Percentiles rank a stretch among this genome's conserved stretches.
Conservation (phyloP, 2,797 vertebrate species). For the Brachymystax lenok region DNA sequence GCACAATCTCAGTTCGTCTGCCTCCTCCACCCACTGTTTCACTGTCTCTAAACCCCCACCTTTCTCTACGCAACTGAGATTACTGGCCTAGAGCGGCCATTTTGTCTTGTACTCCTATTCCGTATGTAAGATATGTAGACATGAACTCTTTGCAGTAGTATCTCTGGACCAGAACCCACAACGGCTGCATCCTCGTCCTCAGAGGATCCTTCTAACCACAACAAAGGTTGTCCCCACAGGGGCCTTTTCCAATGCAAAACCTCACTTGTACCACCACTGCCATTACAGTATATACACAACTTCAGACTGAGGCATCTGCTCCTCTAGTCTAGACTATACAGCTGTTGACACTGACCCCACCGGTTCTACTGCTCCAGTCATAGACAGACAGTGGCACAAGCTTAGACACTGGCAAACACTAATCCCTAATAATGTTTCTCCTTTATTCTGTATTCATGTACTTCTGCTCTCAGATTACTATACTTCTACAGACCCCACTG, state of each 20-base stretch:
- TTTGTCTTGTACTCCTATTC: background rate
- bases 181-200: slow-evolving; percentile 36
- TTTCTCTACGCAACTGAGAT: background rate
- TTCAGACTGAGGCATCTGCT: slow-evolving; percentile 18
- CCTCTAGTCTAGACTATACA: slow-evolving; percentile 42
- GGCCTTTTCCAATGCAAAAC: slow-evolving; percentile 58
- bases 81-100: slow-evolving; percentile 3
- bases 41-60: slow-evolving; percentile 14
- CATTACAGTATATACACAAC: slow-evolving; percentile 26
- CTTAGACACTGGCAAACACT: background rate
- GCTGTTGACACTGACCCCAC: background rate
- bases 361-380: background rate
- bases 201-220: slow-evolving; percentile 39
- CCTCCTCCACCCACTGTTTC: slow-evolving; percentile 28
- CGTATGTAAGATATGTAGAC: slow-evolving; percentile 9
- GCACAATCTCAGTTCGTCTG: slow-evolving; percentile 37
- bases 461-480: background rate
- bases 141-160: slow-evolving; percentile 42
- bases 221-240: slow-evolving; percentile 59
- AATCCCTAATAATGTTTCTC: background rate
- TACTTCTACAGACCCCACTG: background rate
- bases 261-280: slow-evolving; percentile 59
- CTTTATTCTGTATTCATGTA: background rate
- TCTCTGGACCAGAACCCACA: slow-evolving; percentile 18
- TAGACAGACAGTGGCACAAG: background rate